These are phyloP conservation scores for Limulus polyphemus DNA, from an alignment of 2,888 invertebrate genomes.

Conservation along the genomic window DNA sequence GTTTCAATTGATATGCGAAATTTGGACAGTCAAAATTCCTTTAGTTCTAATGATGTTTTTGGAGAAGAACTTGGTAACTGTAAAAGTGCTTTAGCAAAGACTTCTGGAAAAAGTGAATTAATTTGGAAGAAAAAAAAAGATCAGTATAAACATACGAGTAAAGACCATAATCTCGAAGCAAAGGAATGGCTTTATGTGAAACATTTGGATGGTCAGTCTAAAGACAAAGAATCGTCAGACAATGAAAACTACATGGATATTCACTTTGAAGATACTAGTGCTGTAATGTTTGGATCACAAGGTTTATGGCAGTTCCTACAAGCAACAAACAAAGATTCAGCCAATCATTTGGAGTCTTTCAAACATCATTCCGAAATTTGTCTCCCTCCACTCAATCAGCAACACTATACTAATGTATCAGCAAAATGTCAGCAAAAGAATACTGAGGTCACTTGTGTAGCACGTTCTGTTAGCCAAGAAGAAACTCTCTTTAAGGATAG, in stretches of 20 bases:
- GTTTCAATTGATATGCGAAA: conserved; percentile 12
- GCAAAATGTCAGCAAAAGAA: too few species aligned
- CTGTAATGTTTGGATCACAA: conserved; percentile 20
- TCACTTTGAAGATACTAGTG: conserved; percentile 19
- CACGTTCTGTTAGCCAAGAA: too few species aligned
- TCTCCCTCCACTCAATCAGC: too few species aligned
- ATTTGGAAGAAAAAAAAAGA: too few species aligned
- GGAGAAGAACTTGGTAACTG: conserved; percentile 29
- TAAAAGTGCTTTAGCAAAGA: conserved; percentile 20
- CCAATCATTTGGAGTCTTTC: neutral
- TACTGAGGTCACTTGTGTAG: too few species aligned
- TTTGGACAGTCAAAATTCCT: conserved; percentile 28
- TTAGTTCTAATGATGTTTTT: conserved; percentile 27
- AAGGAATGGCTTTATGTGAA: too few species aligned
- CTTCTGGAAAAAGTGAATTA: too few species aligned
- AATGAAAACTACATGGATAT: conserved; percentile 23
- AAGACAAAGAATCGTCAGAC: conserved; percentile 17
- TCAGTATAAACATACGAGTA: too few species aligned
- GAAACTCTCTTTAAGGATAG: too few species aligned
- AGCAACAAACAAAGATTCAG: conserved; percentile 8
- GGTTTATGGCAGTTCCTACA: conserved; percentile 18
- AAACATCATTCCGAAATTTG: neutral
- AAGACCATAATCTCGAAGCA: too few species aligned
- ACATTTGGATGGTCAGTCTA: neutral
- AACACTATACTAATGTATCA: too few species aligned